A percentile compares a stretch with the other conserved stretches of the same genome.
These are phyloP conservation scores for Alcedo quadribrachys DNA, from an alignment of 2,797 vertebrate genomes.

Conservation along the genomic window DNA sequence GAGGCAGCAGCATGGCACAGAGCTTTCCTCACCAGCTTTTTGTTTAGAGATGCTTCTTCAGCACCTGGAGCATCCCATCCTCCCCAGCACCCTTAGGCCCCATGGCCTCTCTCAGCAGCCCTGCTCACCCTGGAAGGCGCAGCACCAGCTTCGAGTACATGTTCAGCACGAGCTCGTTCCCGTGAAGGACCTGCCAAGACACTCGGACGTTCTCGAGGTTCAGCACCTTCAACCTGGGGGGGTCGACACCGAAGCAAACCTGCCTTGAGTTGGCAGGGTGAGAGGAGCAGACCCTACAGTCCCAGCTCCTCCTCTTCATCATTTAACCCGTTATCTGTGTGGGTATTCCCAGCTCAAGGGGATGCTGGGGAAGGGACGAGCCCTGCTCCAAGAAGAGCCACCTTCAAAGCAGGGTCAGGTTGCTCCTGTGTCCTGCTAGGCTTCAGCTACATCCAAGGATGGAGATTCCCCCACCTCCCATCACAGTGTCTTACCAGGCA, in stretches of 20 bases:
- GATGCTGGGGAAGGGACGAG: neutral
- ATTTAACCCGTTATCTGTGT: rapidly evolving
- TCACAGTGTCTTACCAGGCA: neutral
- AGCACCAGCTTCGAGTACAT: constrained; percentile 48
- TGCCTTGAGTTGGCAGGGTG: neutral
- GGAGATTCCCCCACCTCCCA: neutral
- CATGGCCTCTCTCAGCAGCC: rapidly evolving
- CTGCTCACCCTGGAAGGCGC: constrained; percentile 56
- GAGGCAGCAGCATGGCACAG: neutral
- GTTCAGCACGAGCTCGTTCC: constrained; percentile 15
- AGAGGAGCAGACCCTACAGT: neutral
- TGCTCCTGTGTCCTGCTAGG: neutral
- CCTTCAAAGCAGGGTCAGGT: neutral
- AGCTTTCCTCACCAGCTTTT: neutral
- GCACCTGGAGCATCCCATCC: rapidly evolving
- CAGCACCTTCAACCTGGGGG: constrained; percentile 43
- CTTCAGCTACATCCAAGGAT: neutral
- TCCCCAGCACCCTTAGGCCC: neutral
- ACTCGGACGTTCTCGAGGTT: neutral
- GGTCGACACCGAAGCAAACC: neutral
- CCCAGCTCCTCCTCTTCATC: neutral
- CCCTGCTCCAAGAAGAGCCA: rapidly evolving
- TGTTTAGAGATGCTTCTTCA: neutral
- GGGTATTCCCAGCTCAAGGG: neutral
- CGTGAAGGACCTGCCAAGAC: neutral